Evolutionary conservation across 2,888 invertebrate species (phyloP).

Genomic region (Osmoderma eremita): DNA sequence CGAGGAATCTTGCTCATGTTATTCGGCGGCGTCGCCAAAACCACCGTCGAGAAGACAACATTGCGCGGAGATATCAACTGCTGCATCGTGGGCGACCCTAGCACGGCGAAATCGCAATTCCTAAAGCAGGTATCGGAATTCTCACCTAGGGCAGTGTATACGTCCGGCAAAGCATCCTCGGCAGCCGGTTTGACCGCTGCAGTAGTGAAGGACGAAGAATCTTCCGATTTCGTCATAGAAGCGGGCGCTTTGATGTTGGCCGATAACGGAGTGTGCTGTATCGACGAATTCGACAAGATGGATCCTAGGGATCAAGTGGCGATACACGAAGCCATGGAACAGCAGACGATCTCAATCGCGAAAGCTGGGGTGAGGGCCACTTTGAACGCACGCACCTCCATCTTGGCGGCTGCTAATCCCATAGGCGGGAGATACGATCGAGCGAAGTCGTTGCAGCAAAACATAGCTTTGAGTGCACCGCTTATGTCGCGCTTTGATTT

Average conservation of each 20-base stretch:
- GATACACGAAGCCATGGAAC: conserved; percentile 99
- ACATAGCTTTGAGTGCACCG: conserved; percentile 91
- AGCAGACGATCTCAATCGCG: conserved; percentile 98
- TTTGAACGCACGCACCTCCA: conserved; percentile 96
- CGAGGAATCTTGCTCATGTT: conserved; percentile 89
- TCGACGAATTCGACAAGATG: conserved; percentile 99
- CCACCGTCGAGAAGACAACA: conserved; percentile 88
- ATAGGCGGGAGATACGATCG: conserved; percentile 97
- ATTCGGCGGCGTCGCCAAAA: conserved; percentile 97
- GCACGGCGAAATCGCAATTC: conserved; percentile 97
- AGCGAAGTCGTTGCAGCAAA: conserved; percentile 92
- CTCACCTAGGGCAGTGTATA: conserved; percentile 96
- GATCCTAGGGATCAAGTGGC: conserved; percentile 97
- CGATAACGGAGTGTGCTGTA: conserved; percentile 98
- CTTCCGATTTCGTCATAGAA: conserved; percentile 98
- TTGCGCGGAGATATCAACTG: conserved; percentile 97
- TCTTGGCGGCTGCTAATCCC: conserved; percentile 98
- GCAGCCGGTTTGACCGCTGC: conserved; percentile 99
- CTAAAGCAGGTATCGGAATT: conserved; percentile 95
- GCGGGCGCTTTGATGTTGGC: conserved; percentile 99
- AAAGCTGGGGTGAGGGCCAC: conserved; percentile 98
- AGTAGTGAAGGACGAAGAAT: conserved; percentile 97
- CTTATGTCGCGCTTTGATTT: conserved; percentile 99
- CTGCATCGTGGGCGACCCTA: conserved; percentile 98
- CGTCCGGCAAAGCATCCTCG: conserved; percentile 97